Evolutionary conservation across 1,140 invertebrate species (phyloP), one percentile per base, ranked within the genome.

Genomic region (Venustaconcha ellipsiformis): DNA sequence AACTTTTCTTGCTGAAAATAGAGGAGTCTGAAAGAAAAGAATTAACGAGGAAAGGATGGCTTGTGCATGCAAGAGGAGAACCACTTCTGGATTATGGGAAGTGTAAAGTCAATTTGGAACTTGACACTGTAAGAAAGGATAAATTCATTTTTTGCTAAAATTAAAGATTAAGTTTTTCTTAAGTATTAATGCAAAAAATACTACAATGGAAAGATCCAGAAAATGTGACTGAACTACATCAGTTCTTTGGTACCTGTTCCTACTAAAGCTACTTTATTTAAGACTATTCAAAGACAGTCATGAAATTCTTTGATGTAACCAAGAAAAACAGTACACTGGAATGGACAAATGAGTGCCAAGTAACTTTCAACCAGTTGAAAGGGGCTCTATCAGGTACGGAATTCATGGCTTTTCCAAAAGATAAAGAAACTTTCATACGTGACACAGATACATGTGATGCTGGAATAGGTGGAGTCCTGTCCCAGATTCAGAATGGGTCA

Each of bases 261-360:
- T 17, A 60, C 15, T 60, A 65, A 1, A 65, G 18, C 2, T 20
- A 5, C 5, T 70, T 70, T 14, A 57, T 70, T 6, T 8, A 23
- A 65, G 14, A 48, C 12, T n/a, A 69, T 69, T 55, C 58, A 74
- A 48, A 63, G 71, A 30, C 14, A 37, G 6, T 57, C 74, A 18
- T 60, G 74, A 12, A 2, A 62, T 11, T 69, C 69, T 37, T 64
- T 82, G 8, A 17, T 48, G 68, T 62, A 20, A 72, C 14, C 63
- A 68, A 11, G 18, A 15, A 48, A 37, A 18, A 12, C 64, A n/a
- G 73, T 76, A 26, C 70, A 66, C 0, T 6, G 48, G 62, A 37
- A 57, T 60, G 62, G 17, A 14, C 14, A 30, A 58, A 59, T 37
- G 73, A 55, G 57, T 20, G 26, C 72, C 70, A 14, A 58, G 18